Conservation (phyloP, 2,797 vertebrate genomes). For the Eutrigla gurnardus region DNA sequence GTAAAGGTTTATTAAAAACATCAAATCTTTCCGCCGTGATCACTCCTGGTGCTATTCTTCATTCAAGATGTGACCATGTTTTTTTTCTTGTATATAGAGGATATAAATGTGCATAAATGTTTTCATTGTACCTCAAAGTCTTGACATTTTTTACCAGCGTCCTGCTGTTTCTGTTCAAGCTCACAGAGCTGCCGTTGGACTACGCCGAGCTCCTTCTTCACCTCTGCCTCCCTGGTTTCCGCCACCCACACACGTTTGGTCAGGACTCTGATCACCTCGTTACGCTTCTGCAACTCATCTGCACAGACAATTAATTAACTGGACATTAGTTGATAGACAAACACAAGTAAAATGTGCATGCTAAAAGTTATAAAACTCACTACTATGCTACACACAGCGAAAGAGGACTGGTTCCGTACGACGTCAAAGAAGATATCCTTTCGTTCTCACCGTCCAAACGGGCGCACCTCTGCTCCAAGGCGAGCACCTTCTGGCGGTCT, state of each 20-base stretch:
- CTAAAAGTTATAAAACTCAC: not conserved
- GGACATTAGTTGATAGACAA: not conserved
- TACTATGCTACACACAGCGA: not conserved
- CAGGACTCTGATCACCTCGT: conserved; percentile 86
- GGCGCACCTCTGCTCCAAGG: conserved; percentile 84
- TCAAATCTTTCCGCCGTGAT: not conserved
- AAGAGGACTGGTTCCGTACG: not conserved
- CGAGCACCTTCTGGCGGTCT: conserved; percentile 86
- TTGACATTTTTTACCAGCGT: conserved; percentile 78
- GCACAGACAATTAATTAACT: conserved; percentile 7
- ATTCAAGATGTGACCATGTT: not conserved
- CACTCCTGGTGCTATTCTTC: not conserved
- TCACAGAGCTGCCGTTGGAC: conserved; percentile 84
- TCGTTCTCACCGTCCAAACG: conserved; percentile 84
- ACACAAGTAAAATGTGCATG: not conserved
- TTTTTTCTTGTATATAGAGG: not conserved
- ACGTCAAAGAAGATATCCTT: not conserved
- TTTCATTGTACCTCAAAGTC: conserved; percentile 84
- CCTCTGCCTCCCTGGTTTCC: conserved; percentile 83
- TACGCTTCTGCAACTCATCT: conserved; percentile 90
- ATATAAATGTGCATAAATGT: not conserved
- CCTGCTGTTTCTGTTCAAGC: conserved; percentile 79
- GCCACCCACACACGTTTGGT: conserved; percentile 81
- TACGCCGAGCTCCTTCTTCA: conserved; percentile 75
- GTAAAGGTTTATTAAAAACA: not conserved